These are phyloP conservation scores for Eurystomus glaucurus DNA, from an alignment of 2,797 vertebrate species.

Conservation along the genomic window DNA sequence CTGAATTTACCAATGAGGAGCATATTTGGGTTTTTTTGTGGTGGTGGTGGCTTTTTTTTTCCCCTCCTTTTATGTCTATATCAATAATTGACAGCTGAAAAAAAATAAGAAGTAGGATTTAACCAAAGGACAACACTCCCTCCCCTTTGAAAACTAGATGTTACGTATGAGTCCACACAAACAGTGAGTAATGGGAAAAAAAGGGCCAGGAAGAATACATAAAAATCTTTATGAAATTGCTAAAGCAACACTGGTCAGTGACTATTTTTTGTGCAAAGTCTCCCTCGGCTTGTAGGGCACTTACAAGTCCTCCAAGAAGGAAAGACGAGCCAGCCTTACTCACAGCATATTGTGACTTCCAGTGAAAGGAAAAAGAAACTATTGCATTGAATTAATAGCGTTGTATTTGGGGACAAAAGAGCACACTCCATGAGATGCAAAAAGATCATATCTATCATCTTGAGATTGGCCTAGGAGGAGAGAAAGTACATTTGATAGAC, in stretches of 20 bases:
- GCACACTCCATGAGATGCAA: background rate
- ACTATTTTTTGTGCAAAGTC: background rate
- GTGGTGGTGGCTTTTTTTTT: background rate
- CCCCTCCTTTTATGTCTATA: background rate
- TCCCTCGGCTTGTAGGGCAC: background rate
- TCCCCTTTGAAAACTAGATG: background rate
- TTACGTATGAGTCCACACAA: background rate
- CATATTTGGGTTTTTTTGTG: accelerated
- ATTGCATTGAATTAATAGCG: constrained; percentile 23
- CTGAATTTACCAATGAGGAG: background rate
- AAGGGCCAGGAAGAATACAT: background rate
- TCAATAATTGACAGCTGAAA: background rate
- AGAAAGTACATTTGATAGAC: constrained; percentile 47
- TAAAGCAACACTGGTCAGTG: background rate
- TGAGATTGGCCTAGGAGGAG: background rate
- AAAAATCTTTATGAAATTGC: background rate
- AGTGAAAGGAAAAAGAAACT: background rate
- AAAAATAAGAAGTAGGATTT: background rate
- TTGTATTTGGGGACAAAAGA: background rate
- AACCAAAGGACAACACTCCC: background rate
- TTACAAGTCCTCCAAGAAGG: background rate
- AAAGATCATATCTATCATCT: constrained; percentile 9
- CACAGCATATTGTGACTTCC: background rate
- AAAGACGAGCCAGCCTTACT: background rate
- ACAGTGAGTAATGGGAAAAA: background rate